Percentiles rank a stretch among this genome's conserved stretches.
phyloP scores from a whole-genome alignment of 2,888 invertebrate genomes.

The Empis livida region DNA sequence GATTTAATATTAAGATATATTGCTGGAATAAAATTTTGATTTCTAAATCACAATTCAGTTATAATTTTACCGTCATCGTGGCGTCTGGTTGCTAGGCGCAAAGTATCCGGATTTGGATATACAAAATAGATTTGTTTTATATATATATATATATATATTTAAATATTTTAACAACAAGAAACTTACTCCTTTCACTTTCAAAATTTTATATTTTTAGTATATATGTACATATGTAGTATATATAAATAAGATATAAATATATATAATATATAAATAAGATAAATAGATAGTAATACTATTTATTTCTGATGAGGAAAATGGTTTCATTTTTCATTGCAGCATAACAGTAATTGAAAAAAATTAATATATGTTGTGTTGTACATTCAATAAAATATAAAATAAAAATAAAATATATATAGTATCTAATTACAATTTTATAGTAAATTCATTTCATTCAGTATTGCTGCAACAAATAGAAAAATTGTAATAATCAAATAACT shows the following conservation, averaged over 20 bases:
- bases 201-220: background rate
- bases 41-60: slow-evolving; percentile 36
- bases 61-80: slow-evolving; percentile 38
- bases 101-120: background rate
- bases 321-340: too few relatives aligned
- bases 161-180: background rate
- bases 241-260: too few relatives aligned
- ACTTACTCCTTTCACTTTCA: slow-evolving; percentile 19
- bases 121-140: too few relatives aligned
- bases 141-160: too few relatives aligned
- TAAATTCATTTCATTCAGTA: background rate
- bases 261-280: too few relatives aligned
- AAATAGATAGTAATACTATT: slow-evolving; percentile 1
- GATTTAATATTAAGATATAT: slow-evolving; percentile 20
- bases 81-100: slow-evolving; percentile 34
- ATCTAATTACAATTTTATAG: background rate
- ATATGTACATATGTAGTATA: background rate
- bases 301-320: slow-evolving; percentile 7
- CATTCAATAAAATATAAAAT: background rate
- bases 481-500: slow-evolving; percentile 8
- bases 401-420: background rate
- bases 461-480: background rate
- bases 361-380: background rate
- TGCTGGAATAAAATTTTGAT: slow-evolving; percentile 34
- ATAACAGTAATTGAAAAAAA: background rate